Evolutionary conservation across 37 sponge, comb jelly and placozoan species (phyloP).

Genomic region (Spongilla lacustris): DNA sequence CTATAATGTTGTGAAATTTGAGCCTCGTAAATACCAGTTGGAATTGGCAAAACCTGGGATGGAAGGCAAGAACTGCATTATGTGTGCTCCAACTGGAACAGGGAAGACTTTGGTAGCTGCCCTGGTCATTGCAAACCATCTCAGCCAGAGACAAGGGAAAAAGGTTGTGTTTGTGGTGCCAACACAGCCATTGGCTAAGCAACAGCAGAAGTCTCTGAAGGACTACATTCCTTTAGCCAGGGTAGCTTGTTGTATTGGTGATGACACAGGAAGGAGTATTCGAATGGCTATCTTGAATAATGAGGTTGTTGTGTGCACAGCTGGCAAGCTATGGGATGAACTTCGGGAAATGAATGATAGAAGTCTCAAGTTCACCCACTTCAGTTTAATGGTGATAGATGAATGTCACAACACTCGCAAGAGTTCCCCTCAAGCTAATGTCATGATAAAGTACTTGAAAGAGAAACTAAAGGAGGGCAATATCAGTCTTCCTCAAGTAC

Average conservation of each 20-base stretch:
- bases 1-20: background rate
- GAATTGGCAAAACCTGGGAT: slow-evolving; percentile 74
- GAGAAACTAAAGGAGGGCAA: background rate
- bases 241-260: slow-evolving; percentile 22
- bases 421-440: slow-evolving; percentile 18
- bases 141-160: slow-evolving; percentile 36
- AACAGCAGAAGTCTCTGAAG: slow-evolving; percentile 40
- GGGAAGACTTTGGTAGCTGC: slow-evolving; percentile 75
- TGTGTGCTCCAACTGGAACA: slow-evolving; percentile 76
- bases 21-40: slow-evolving; percentile 49
- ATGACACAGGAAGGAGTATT: slow-evolving; percentile 1
- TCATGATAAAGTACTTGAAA: slow-evolving; percentile 56
- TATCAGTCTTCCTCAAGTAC: slow-evolving; percentile 35
- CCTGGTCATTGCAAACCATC: slow-evolving; percentile 55
- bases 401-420: slow-evolving; percentile 65
- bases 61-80: slow-evolving; percentile 67
- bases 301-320: slow-evolving; percentile 64
- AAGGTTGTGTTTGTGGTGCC: slow-evolving; percentile 52
- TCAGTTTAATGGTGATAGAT: slow-evolving; percentile 54
- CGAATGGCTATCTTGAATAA: background rate
- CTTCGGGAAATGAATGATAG: background rate
- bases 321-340: slow-evolving; percentile 45
- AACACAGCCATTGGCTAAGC: slow-evolving; percentile 57
- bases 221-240: slow-evolving; percentile 29
- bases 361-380: slow-evolving; percentile 6